Percentiles rank a stretch among this genome's conserved stretches.
These are phyloP conservation scores for Macaca fascicularis DNA, from an alignment of 2,113 vertebrate species.

Conservation along the genomic window DNA sequence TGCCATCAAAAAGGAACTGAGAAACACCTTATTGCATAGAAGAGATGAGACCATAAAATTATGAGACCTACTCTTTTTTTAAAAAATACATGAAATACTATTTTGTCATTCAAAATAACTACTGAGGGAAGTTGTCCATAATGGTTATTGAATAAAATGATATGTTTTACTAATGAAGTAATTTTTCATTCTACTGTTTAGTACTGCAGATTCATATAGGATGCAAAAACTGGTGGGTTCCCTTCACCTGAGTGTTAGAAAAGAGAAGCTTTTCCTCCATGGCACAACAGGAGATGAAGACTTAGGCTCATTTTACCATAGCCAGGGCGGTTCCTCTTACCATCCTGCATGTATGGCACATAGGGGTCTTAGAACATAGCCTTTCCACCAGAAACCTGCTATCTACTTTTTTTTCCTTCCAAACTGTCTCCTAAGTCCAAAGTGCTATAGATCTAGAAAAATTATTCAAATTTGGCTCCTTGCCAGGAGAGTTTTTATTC, in stretches of 20 bases:
- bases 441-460: neutral
- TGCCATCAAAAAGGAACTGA: slow-evolving; percentile 34
- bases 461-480: slow-evolving; percentile 14
- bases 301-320: neutral
- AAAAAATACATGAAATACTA: neutral
- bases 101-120: slow-evolving; percentile 33
- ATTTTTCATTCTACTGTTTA: neutral
- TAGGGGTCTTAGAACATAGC: neutral
- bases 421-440: neutral
- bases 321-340: neutral
- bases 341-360: neutral
- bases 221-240: neutral
- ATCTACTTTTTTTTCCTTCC: neutral
- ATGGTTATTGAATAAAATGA: slow-evolving; percentile 10
- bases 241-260: neutral
- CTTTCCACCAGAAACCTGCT: neutral
- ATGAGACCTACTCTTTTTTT: neutral
- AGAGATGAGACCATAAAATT: neutral
- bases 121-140: neutral
- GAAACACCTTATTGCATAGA: slow-evolving; percentile 30
- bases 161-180: neutral
- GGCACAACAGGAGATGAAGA: neutral
- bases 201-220: neutral
- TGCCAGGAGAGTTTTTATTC: neutral
- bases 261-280: neutral